Conservation (phyloP, 1,140 invertebrate genomes). For the Trachelipus rathkii region DNA sequence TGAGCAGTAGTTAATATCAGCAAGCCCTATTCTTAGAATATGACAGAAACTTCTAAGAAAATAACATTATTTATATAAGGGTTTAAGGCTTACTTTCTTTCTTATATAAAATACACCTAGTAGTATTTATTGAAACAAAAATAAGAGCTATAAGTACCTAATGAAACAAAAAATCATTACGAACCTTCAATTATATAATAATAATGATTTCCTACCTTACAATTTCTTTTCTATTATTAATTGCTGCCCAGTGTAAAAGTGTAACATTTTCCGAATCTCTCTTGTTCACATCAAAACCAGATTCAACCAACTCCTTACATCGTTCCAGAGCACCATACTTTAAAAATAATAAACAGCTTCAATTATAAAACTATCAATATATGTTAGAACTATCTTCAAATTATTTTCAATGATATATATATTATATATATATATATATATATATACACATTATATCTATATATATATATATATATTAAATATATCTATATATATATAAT, state of each 20-base stretch:
- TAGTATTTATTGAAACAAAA: too few relatives aligned
- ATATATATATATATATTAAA: background rate
- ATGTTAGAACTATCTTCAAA: too few relatives aligned
- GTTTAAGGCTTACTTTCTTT: too few relatives aligned
- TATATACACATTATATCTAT: too few relatives aligned
- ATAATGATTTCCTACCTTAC: constrained; percentile 58
- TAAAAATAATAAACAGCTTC: constrained; percentile 34
- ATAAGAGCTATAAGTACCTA: background rate
- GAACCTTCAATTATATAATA: background rate
- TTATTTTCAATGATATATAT: too few relatives aligned
- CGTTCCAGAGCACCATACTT: constrained; percentile 80
- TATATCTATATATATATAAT: background rate
- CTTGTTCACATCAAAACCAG: constrained; percentile 83
- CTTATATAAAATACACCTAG: too few relatives aligned
- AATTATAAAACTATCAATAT: background rate
- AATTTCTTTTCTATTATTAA: constrained; percentile 92
- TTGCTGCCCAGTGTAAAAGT: constrained; percentile 97
- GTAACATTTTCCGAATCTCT: constrained; percentile 88
- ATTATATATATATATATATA: background rate
- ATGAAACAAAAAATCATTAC: background rate
- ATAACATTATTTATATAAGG: too few relatives aligned
- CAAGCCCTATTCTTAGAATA: too few relatives aligned
- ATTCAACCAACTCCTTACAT: constrained; percentile 79
- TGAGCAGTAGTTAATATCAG: too few relatives aligned
- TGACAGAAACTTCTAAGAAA: too few relatives aligned